A percentile compares a stretch with the other conserved stretches of the same genome.
Conservation (phyloP, 2,113 vertebrate genomes). For the Microtus pennsylvanicus region DNA sequence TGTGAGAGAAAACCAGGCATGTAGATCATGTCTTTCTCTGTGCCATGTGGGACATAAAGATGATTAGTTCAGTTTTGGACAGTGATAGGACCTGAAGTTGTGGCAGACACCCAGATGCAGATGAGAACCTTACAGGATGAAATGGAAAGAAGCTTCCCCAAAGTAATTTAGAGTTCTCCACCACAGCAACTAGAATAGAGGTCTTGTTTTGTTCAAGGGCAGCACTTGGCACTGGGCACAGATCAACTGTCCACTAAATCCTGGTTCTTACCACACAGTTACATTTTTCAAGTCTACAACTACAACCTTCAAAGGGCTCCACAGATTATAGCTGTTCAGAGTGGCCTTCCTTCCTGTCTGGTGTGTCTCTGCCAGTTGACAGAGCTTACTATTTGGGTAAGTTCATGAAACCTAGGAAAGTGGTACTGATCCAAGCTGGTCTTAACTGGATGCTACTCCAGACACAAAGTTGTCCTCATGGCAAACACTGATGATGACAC, state of each 20-base stretch:
- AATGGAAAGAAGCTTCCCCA: conserved; percentile 49
- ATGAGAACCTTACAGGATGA: conserved; percentile 34
- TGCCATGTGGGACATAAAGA: background rate
- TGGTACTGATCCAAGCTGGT: background rate
- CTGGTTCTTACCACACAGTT: background rate
- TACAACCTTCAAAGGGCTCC: conserved; percentile 34
- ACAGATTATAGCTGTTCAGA: background rate
- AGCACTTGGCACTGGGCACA: background rate
- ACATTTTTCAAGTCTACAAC: background rate
- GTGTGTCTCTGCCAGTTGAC: background rate
- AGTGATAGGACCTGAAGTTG: conserved; percentile 20
- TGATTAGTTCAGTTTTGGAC: conserved; percentile 46
- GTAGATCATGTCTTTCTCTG: background rate
- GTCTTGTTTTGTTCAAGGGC: background rate
- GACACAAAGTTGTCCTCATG: background rate
- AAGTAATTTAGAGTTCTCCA: conserved; percentile 32
- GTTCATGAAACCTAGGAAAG: background rate
- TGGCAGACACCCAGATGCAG: conserved; percentile 43
- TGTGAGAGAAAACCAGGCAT: background rate
- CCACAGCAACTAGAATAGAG: background rate
- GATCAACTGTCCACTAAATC: background rate
- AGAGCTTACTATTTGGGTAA: background rate
- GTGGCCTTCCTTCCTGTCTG: background rate
- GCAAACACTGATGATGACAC: conserved; percentile 98
- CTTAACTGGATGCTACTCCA: background rate